Evolutionary conservation across 2,113 vertebrate genomes (phyloP).

Genomic region (Phocoena phocoena): DNA sequence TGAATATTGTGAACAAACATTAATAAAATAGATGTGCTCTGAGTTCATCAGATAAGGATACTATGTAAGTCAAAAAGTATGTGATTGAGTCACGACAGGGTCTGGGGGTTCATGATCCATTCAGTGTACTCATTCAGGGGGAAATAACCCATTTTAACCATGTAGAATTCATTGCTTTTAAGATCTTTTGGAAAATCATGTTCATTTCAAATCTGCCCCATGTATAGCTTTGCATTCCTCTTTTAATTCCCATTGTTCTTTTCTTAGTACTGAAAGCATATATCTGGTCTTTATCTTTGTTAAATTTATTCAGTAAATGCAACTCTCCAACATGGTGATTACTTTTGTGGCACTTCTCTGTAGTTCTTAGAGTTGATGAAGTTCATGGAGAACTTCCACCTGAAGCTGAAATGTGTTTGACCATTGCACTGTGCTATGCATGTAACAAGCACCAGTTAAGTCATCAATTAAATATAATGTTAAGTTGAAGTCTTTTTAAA

Average conservation of each 20-base stretch:
- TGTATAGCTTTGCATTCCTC: background rate
- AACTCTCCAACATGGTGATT: background rate
- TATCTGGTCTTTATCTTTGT: background rate
- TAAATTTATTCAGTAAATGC: background rate
- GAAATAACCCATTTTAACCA: background rate
- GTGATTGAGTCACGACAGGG: background rate
- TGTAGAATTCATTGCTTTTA: background rate
- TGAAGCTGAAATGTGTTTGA: background rate
- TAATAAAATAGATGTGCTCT: background rate
- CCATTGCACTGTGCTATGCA: background rate
- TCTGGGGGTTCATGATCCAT: background rate
- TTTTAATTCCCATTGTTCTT: background rate
- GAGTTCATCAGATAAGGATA: background rate
- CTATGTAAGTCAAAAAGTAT: background rate
- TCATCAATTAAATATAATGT: background rate
- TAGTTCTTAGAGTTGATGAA: background rate
- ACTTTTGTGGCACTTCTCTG: background rate
- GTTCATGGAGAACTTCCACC: background rate
- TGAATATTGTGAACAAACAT: background rate
- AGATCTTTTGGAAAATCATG: background rate
- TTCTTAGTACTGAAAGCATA: background rate
- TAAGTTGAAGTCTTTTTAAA: background rate
- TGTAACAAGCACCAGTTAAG: background rate
- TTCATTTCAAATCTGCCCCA: background rate
- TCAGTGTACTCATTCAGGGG: background rate